Evolutionary conservation across 2,888 invertebrate genomes (phyloP).

Genomic region (Patella ulyssiponensis): DNA sequence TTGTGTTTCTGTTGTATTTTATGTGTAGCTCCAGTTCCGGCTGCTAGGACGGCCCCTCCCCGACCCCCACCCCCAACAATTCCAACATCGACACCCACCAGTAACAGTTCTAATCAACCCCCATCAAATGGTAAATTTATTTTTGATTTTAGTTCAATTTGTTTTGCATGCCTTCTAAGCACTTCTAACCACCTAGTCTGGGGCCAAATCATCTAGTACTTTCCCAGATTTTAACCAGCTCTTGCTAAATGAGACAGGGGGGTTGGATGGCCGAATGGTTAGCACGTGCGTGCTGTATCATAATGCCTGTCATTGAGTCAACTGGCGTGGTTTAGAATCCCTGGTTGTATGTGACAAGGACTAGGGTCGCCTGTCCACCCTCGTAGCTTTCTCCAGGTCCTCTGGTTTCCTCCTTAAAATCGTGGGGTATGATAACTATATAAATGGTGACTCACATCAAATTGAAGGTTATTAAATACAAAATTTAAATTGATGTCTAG

Average conservation of each 20-base stretch:
- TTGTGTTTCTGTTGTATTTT: slow-evolving; percentile 1
- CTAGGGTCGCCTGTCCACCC: too few relatives aligned
- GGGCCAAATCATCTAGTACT: background rate
- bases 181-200: slow-evolving; percentile 10
- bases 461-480: too few relatives aligned
- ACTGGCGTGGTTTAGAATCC: too few relatives aligned
- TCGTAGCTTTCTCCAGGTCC: too few relatives aligned
- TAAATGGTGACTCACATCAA: too few relatives aligned
- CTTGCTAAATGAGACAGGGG: background rate
- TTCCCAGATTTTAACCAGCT: background rate
- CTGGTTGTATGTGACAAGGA: too few relatives aligned
- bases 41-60: slow-evolving; percentile 40
- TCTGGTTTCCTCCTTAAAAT: too few relatives aligned
- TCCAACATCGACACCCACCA: slow-evolving; percentile 22
- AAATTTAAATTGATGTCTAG: too few relatives aligned
- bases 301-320: too few relatives aligned
- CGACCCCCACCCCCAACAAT: slow-evolving; percentile 52
- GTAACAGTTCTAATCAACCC: background rate
- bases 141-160: slow-evolving; percentile 6
- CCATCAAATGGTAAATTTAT: slow-evolving; percentile 1
- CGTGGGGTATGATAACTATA: too few relatives aligned
- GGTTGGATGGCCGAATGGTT: too few relatives aligned
- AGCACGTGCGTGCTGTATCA: too few relatives aligned
- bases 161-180: background rate
- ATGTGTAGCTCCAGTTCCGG: slow-evolving; percentile 14